phyloP scores from a whole-genome alignment of 2,113 vertebrate genomes.

The Cacatua alba region DNA sequence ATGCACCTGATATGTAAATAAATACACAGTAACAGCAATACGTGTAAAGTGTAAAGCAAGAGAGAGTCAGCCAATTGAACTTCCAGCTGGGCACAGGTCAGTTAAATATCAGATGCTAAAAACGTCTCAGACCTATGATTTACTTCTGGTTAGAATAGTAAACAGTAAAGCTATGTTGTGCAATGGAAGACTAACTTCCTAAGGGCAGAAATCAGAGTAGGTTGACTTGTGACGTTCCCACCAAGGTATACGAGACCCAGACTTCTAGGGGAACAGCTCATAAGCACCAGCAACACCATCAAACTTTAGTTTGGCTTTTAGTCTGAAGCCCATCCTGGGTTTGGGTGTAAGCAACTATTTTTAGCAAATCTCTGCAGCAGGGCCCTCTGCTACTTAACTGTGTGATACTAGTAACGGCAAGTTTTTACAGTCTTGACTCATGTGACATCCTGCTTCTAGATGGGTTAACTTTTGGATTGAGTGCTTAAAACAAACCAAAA shows the following conservation, averaged over 20 bases:
- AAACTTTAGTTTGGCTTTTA: not conserved
- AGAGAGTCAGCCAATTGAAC: no score
- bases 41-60: not conserved
- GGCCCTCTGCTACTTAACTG: not conserved
- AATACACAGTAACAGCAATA: not conserved
- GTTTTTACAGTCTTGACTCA: not conserved
- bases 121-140: rapidly evolving
- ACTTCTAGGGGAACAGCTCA: not conserved
- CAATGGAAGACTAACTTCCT: not conserved
- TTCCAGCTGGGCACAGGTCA: not conserved
- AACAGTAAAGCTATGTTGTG: rapidly evolving
- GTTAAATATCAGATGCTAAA: not conserved
- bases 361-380: not conserved
- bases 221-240: not conserved
- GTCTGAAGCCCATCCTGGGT: not conserved
- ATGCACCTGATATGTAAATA: not conserved
- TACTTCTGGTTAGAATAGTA: not conserved
- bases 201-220: not conserved
- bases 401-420: not conserved
- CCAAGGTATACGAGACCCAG: rapidly evolving
- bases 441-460: not conserved
- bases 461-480: not conserved
- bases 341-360: not conserved
- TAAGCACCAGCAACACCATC: not conserved
- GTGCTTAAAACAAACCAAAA: not conserved